A percentile compares a stretch with the other conserved stretches of the same genome.
phyloP scores from a whole-genome alignment of 2,797 vertebrate species.

The Diglossa cyanea region DNA sequence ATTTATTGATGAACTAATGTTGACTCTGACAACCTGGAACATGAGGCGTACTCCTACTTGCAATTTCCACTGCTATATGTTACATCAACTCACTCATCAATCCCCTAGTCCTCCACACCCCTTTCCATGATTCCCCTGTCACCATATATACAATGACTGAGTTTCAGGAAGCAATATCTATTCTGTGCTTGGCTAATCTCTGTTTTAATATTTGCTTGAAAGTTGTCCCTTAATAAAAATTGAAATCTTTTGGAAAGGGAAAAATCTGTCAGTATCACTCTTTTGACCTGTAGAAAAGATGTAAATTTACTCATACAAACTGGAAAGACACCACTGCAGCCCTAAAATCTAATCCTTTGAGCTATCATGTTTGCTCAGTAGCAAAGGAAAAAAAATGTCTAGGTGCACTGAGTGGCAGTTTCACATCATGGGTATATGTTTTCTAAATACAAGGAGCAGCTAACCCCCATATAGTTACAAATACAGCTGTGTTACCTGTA shows the following conservation, averaged over 20 bases:
- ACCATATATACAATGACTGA: background rate
- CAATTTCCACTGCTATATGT: background rate
- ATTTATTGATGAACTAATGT: background rate
- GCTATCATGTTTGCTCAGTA: background rate
- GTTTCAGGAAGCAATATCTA: background rate
- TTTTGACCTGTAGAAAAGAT: background rate
- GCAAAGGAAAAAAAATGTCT: background rate
- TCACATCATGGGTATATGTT: background rate
- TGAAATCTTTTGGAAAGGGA: background rate
- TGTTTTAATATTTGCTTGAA: background rate
- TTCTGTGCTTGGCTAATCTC: background rate
- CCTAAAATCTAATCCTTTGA: background rate
- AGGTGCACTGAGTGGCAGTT: background rate
- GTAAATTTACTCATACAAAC: conserved; percentile 17
- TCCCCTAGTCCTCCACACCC: background rate
- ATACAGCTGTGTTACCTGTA: background rate
- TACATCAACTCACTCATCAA: background rate
- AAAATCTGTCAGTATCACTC: background rate
- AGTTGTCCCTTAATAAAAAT: background rate
- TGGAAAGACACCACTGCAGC: background rate
- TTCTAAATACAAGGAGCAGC: background rate
- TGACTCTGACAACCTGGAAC: background rate
- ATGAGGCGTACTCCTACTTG: background rate
- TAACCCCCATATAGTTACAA: background rate
- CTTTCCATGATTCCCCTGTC: background rate